Base-by-base conservation (phyloP, 2,113 vertebrate genomes). In the Catagonus wagneri region DNA sequence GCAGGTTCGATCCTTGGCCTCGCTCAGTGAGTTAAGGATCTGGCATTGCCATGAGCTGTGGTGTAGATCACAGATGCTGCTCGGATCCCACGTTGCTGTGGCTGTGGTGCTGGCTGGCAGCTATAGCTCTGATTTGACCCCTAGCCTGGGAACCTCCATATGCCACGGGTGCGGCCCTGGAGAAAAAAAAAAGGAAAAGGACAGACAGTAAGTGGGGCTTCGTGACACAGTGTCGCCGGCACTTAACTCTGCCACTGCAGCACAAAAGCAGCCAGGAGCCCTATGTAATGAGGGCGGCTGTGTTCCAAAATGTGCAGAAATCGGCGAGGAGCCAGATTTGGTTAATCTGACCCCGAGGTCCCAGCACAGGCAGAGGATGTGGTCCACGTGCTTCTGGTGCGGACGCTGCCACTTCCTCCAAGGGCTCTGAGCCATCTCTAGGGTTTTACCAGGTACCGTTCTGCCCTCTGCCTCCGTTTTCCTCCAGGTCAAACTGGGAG, bases 291-390 rank as follows among this genome's bases (percentile, higher is more conserved):
- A 76, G 36, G 19, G 36, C 29, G 34, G 23, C 72, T 79, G 10
- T 36, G 56, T 96, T 86, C 94, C 32, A 65, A 39, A 81, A 89
- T 79, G 88, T 29, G 66, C 11, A 32, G 14, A 91, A 90, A 29
- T 13, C 19, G 60, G 65, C n/a, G 1, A 14, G 4, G 34, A 72
- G 36, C 85, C 56, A 6, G 8, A 61, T 36, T 29, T 52, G 60
- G 10, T 39, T 20, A n/a, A n/a, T 61, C 71, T 14, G 56, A 50
- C 6, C 44, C 65, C 65, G 34, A 58, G 27, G n/a, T 44, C 16
- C 60, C 9, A 16, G 72, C 29, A 4, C 6, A 0, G n/a, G 32
- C 58, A n/a, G 19, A 8, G 15, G 39, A 34, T 27, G 15, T 7
- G 0, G 34, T 14, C 34, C 12, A 16, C 1, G 12, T 3, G 20